These are phyloP conservation scores for Yponomeuta plumbellus DNA, from an alignment of 2,888 invertebrate genomes.

Conservation along the genomic window DNA sequence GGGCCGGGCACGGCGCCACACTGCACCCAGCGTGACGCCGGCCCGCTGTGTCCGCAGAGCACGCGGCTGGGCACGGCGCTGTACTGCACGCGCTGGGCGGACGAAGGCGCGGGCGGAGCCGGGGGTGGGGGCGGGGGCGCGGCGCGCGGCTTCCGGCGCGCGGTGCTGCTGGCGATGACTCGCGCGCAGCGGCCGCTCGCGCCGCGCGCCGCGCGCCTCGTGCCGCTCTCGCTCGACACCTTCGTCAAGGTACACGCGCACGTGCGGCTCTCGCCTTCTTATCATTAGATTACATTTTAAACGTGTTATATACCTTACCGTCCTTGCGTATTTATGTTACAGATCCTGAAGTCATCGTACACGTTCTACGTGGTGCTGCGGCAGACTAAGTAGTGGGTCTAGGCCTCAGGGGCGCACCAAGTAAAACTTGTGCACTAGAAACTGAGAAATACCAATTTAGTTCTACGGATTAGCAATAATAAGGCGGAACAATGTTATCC, in stretches of 20 bases:
- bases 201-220: conserved; percentile 62
- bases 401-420: too few relatives aligned
- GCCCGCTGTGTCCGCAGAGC: too few relatives aligned
- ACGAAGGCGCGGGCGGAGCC: conserved; percentile 43
- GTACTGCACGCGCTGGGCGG: conserved; percentile 18
- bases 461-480: too few relatives aligned
- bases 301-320: too few relatives aligned
- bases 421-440: too few relatives aligned
- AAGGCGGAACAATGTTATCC: too few relatives aligned
- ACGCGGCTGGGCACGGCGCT: too few relatives aligned
- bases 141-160: conserved; percentile 36
- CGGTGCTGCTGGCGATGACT: conserved; percentile 61
- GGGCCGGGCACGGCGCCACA: too few relatives aligned
- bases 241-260: conserved; percentile 56
- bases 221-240: conserved; percentile 69
- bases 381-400: conserved; percentile 45
- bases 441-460: too few relatives aligned
- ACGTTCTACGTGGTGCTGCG: conserved; percentile 63
- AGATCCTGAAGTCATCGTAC: conserved; percentile 65
- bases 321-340: conserved; percentile 27
- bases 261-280: background rate
- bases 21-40: too few relatives aligned
- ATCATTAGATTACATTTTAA: background rate
- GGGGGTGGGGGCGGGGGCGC: conserved; percentile 45
- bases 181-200: conserved; percentile 64